phyloP scores from a whole-genome alignment of 2,797 vertebrate genomes.

The Urophycis tenuis region DNA sequence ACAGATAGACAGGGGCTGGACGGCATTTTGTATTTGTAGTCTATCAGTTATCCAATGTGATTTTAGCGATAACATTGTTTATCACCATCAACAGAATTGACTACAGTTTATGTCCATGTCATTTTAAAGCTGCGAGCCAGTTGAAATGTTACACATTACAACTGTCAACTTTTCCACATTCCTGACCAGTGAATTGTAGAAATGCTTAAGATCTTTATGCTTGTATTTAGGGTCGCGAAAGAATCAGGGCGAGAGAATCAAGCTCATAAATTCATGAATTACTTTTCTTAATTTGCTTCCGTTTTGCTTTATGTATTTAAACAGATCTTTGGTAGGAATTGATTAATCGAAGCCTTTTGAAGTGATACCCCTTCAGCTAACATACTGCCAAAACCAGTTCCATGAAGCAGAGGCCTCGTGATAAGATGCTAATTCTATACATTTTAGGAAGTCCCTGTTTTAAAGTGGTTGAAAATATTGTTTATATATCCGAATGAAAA shows the following conservation, averaged over 20 bases:
- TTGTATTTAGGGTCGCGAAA: neutral
- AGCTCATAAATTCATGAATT: neutral
- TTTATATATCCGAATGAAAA: neutral
- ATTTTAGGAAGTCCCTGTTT: neutral
- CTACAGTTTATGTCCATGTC: too few relatives aligned
- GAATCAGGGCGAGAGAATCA: neutral
- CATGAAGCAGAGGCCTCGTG: neutral
- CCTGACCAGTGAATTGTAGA: neutral
- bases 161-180: neutral
- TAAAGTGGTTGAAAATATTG: neutral
- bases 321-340: neutral
- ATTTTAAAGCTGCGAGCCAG: too few relatives aligned
- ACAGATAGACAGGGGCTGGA: too few relatives aligned
- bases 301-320: neutral
- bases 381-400: neutral
- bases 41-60: too few relatives aligned
- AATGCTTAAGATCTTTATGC: neutral
- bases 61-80: too few relatives aligned
- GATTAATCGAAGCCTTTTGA: neutral
- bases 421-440: neutral
- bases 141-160: too few relatives aligned
- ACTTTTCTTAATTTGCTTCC: neutral
- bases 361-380: neutral
- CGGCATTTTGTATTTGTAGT: too few relatives aligned
- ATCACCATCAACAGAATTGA: too few relatives aligned